Evolutionary conservation across 92 coral and sea anemone species (phyloP).

Genomic region (Parazoanthus atlanticus): DNA sequence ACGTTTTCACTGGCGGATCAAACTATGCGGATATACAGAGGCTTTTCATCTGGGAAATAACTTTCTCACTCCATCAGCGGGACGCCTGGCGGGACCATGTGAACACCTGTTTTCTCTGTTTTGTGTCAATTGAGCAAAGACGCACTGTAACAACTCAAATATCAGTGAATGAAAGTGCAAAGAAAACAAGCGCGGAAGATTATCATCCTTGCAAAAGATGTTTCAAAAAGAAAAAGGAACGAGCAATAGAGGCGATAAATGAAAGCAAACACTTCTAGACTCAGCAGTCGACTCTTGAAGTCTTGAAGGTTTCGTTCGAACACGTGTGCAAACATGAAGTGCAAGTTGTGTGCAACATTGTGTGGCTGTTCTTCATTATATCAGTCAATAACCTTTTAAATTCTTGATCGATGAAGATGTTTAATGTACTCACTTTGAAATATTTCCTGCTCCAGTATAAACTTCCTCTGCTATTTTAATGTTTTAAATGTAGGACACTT

Average conservation of each 20-base stretch:
- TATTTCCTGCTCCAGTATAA: neutral
- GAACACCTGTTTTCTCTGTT: conserved; percentile 2
- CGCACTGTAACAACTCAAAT: neutral
- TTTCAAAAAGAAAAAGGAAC: neutral
- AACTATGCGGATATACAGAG: too few species aligned
- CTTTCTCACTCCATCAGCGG: neutral
- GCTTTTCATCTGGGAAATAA: conserved; percentile 21
- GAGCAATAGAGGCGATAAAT: neutral
- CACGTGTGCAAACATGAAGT: neutral
- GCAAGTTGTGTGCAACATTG: neutral
- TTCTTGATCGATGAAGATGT: too few species aligned
- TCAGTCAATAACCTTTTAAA: neutral
- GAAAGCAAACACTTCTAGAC: neutral
- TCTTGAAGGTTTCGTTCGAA: too few species aligned
- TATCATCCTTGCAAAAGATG: neutral
- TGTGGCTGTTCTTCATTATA: neutral
- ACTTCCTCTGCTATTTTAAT: neutral
- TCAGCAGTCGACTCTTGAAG: neutral
- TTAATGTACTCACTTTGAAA: neutral
- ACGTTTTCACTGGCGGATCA: neutral
- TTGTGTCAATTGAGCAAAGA: conserved; percentile 9
- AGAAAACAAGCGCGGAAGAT: conserved; percentile 1
- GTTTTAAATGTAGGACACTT: neutral
- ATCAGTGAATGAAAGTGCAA: neutral
- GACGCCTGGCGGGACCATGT: neutral